Conservation (phyloP, 2,797 vertebrate species). For the Huso huso region DNA sequence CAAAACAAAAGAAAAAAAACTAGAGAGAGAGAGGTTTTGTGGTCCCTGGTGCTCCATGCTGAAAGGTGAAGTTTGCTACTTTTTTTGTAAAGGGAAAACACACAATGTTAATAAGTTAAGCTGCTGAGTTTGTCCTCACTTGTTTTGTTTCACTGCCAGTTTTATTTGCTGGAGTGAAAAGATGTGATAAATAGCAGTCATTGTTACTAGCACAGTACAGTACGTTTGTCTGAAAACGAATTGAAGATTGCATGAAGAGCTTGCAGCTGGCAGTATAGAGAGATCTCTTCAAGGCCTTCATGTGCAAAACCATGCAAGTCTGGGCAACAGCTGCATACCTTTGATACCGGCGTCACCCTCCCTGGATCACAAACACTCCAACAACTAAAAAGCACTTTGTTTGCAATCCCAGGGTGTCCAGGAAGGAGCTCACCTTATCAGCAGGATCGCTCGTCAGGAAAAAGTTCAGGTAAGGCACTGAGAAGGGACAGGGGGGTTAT, state of each 20-base stretch:
- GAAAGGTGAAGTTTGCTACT: too few relatives aligned
- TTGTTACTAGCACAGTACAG: background rate
- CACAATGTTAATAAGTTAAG: too few relatives aligned
- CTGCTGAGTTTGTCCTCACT: background rate
- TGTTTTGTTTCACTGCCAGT: background rate
- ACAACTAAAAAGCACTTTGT: conserved; percentile 30
- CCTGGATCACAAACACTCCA: conserved; percentile 31
- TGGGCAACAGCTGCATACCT: conserved; percentile 57
- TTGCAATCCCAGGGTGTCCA: conserved; percentile 28
- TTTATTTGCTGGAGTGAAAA: conserved; percentile 5
- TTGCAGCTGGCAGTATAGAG: too few relatives aligned
- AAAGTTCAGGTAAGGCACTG: background rate
- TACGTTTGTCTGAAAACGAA: background rate
- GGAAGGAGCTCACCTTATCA: conserved; percentile 30
- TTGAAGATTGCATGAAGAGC: too few relatives aligned
- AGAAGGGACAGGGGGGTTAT: background rate
- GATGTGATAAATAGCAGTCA: background rate
- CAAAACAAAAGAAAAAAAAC: too few relatives aligned
- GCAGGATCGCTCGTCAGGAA: conserved; percentile 9
- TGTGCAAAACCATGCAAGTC: conserved; percentile 42
- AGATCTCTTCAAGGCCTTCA: conserved; percentile 14
- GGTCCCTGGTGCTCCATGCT: too few relatives aligned
- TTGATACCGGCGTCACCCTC: conserved; percentile 37
- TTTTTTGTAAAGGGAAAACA: too few relatives aligned
- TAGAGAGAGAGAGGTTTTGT: too few relatives aligned